Percentiles rank a stretch among this genome's conserved stretches.
Conservation (phyloP, 1,140 invertebrate genomes). For the Paraescarpia echinospica region DNA sequence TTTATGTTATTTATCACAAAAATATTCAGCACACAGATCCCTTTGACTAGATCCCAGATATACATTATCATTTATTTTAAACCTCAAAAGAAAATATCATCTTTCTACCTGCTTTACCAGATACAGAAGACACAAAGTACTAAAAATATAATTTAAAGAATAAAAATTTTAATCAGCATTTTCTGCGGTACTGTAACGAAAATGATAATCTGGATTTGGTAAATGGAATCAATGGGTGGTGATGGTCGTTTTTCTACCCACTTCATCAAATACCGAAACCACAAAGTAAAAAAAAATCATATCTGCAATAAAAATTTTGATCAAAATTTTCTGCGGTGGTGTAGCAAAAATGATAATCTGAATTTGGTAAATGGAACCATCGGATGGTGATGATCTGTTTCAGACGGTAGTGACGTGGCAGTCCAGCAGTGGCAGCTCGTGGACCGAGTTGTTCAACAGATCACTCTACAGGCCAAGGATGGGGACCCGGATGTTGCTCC, state of each 20-base stretch:
- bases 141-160: background rate
- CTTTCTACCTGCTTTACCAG: background rate
- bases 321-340: background rate
- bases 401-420: slow-evolving; percentile 76
- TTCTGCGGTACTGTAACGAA: background rate
- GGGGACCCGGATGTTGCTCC: slow-evolving; percentile 81
- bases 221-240: background rate
- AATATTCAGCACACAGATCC: background rate
- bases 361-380: background rate
- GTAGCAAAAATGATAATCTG: background rate
- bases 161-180: background rate
- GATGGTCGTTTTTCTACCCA: background rate
- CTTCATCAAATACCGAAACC: background rate
- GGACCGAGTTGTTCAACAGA: slow-evolving; percentile 93
- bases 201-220: background rate
- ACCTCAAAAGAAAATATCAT: background rate
- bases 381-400: slow-evolving; percentile 34
- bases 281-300: background rate
- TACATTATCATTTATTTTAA: background rate
- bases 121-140: background rate
- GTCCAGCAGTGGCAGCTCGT: slow-evolving; percentile 91
- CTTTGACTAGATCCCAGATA: background rate
- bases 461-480: slow-evolving; percentile 80
- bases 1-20: too few species aligned
- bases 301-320: background rate